Conservation (phyloP, 2,888 invertebrate species). For the Lasioglossum villosulum region DNA sequence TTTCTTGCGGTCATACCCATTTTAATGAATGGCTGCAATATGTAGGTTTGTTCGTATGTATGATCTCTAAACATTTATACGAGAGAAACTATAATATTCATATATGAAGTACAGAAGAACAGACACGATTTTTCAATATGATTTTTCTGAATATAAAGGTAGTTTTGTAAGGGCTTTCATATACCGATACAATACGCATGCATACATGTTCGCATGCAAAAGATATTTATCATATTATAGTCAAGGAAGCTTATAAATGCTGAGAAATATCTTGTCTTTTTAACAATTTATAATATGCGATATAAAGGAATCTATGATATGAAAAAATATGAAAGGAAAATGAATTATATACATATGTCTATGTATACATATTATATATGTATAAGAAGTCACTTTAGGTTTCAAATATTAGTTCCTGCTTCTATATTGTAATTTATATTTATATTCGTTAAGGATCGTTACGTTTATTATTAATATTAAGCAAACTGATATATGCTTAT, state of each 20-base stretch:
- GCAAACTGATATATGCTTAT: conserved; percentile 41
- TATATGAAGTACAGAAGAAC: conserved; percentile 13
- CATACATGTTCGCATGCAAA: conserved; percentile 68
- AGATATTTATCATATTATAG: conserved; percentile 57
- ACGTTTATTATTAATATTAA: conserved; percentile 48
- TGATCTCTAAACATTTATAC: conserved; percentile 15
- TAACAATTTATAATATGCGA: conserved; percentile 43
- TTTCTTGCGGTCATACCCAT: conserved; percentile 42
- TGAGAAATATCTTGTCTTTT: conserved; percentile 40
- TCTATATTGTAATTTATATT: conserved; percentile 33
- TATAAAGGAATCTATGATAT: conserved; percentile 39
- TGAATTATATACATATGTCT: conserved; percentile 43
- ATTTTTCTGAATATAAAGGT: conserved; percentile 17
- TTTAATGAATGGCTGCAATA: conserved; percentile 41
- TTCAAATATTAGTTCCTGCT: conserved; percentile 34
- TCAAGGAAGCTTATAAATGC: conserved; percentile 47
- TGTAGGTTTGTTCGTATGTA: conserved; percentile 38
- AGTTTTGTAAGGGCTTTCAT: conserved; percentile 26
- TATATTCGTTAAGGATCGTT: conserved; percentile 35
- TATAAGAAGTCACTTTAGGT: conserved; percentile 22
- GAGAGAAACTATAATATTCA: conserved; percentile 17
- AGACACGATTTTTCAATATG: conserved; percentile 10
- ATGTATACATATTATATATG: conserved; percentile 30
- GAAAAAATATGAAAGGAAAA: conserved; percentile 45
- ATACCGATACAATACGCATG: conserved; percentile 68